Base-by-base conservation (phyloP, 2,113 vertebrate species). In the Takifugu bimaculatus region DNA sequence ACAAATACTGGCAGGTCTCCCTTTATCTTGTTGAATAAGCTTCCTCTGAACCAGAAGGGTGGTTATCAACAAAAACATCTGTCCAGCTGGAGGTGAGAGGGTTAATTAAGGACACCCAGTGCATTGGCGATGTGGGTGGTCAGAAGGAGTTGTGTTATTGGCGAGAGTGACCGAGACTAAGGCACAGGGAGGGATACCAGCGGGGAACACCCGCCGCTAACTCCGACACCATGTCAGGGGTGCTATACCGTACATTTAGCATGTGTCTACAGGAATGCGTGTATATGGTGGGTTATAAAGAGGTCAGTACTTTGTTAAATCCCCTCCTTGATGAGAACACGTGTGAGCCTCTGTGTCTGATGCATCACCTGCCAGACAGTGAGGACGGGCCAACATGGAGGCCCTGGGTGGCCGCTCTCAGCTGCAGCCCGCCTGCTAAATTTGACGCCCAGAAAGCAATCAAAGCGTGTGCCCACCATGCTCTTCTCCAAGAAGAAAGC, bases 331-430 rank as follows among this genome's bases (percentile, higher is more conserved):
- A 64, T 70, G 81, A 66, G 66, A 86, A 88, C 85, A 87, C 68
- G 70, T 84, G 86, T 85, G 83, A 50, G 60, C 47, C 71, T 74
- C 78, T 65, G 66, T 81, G 81, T 85, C 79, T 78, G 81, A 85
- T 84, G 77, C 75, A 79, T 85, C 87, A 87, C 85, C 86, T 88
- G 86, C 79, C 79, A 85, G 84, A 79, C 85, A 70, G 80, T 70
- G 86, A 81, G 78, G 76, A 89, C 80, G 79, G 73, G 74, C 66
- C 75, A 63, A 48, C 10, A 50, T 45, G 53, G 72, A 79, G 73
- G 32, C 68, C 62, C 70, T 78, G 76, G 85, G 87, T 86, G 82
- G 78, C 73, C 77, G 26, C 58, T 70, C 66, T 78, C 73, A 65
- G 75, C 72, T 73, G 81, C 55, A 51, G 47, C 20, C 71, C 51